These are phyloP conservation scores for Pseudoips prasinana DNA, from an alignment of 2,888 invertebrate genomes.

Conservation along the genomic window DNA sequence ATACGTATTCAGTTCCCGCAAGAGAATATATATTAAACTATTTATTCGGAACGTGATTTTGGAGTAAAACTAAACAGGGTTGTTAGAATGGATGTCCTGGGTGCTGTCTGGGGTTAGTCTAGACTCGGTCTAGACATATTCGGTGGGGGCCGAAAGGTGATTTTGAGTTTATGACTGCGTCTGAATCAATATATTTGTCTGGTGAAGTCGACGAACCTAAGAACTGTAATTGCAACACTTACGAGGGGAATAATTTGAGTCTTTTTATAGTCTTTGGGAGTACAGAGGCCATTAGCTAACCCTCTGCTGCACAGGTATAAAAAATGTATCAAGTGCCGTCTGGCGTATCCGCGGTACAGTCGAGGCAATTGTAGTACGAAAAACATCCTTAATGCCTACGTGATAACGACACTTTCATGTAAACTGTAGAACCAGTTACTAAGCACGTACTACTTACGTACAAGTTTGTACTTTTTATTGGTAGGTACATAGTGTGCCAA, in stretches of 20 bases:
- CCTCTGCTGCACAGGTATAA: conserved; percentile 25
- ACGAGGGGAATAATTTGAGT: conserved; percentile 8
- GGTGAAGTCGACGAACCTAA: conserved; percentile 10
- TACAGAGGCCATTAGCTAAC: conserved; percentile 8
- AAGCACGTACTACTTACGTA: conserved; percentile 1
- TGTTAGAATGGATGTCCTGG: conserved; percentile 15
- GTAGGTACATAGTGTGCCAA: no score
- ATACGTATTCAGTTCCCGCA: no score
- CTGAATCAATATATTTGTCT: conserved; percentile 38
- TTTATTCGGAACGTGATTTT: conserved; percentile 22
- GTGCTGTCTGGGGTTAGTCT: conserved; percentile 53
- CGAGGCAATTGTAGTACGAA: no score
- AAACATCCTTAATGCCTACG: no score
- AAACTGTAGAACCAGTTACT: conserved; percentile 20
- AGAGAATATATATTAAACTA: conserved; percentile 15
- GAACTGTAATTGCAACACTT: conserved; percentile 3
- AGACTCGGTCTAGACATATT: conserved; percentile 70
- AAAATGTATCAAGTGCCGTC: conserved; percentile 34
- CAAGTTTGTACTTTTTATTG: no score
- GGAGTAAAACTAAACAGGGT: conserved; percentile 13
- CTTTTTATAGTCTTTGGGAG: conserved; percentile 1
- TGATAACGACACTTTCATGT: no score
- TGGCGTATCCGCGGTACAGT: conserved; percentile 14
- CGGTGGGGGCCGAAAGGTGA: conserved; percentile 26
- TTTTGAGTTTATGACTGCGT: conserved; percentile 31